Evolutionary conservation across 2,113 vertebrate genomes (phyloP), one percentile per base, ranked within the genome.

Genomic region (Ranitomeya imitator): DNA sequence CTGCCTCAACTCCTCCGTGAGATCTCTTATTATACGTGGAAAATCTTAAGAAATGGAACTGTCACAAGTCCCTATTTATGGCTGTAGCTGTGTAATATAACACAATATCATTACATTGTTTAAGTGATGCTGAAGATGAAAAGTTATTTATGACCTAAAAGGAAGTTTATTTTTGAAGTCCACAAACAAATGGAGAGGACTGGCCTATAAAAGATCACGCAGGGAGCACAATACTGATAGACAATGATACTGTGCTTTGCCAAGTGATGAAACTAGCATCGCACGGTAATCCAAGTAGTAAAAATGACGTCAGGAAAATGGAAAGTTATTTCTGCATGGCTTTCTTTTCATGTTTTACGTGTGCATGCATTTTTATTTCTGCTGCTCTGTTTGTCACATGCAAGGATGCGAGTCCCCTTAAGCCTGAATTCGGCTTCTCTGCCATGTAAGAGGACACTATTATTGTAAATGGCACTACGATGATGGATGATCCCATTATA

Each of bases 1-100:
- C 77, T 26, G 77, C 77, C 37, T 86, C 59, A 79, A 76, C 82
- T 55, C n/a, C 21, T 71, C 63, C 63, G 54, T 52, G 31, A 65
- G 10, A 83, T 11, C 18, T 52, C 21, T 83, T 63, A 45, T 31
- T 45, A n/a, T 83, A 83, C 12, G 21, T 71, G 63, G 65, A 69
- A 84, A 69, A 3, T 52, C 63, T 83, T 67, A 5, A 54, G 37
- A n/a, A 23, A 54, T 83, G 37, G 9, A 52, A 15, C 31, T 2
- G 11, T 19, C 57, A 57, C 59, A 61, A 45, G 60, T 31, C 18
- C 7, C 6, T 18, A 19, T 61, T 81, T 81, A 37, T 81, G 16
- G 16, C 14, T 61, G 60, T 81, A 13, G 2, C 6, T 45, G n/a
- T 51, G 51, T 78, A 51, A 78, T 78, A 78, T n/a, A n/a, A 55